Percentiles rank a stretch among this genome's conserved stretches.
phyloP scores from a whole-genome alignment of 2,113 vertebrate species.

The Oncorhynchus gorbuscha region DNA sequence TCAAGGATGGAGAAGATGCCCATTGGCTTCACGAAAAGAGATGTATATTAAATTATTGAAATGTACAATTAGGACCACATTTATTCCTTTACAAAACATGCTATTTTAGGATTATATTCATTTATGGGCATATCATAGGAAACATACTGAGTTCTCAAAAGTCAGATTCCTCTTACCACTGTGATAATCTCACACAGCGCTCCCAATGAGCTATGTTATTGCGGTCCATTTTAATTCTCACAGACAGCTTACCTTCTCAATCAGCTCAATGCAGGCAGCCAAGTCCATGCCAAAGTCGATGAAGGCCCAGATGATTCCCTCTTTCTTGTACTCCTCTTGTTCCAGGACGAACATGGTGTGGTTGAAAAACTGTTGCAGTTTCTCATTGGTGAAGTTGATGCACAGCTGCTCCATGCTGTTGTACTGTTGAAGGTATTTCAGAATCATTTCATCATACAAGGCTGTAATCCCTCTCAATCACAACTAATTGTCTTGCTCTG shows the following conservation, averaged over 20 bases:
- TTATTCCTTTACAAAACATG: too few species aligned
- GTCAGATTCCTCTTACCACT: neutral
- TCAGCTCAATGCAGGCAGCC: constrained; percentile 88
- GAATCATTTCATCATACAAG: too few species aligned
- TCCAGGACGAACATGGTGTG: constrained; percentile 78
- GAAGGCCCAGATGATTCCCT: constrained; percentile 82
- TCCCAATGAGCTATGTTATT: too few species aligned
- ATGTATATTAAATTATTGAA: neutral
- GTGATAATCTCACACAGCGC: too few species aligned
- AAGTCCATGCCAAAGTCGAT: constrained; percentile 91
- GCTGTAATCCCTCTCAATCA: too few species aligned
- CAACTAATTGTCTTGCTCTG: neutral
- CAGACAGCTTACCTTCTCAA: constrained; percentile 78
- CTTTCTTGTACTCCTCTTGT: constrained; percentile 80
- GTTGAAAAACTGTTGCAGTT: constrained; percentile 82
- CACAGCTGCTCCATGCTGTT: constrained; percentile 82
- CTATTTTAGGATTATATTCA: too few species aligned
- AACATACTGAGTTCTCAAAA: too few species aligned
- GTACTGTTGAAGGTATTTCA: constrained; percentile 54
- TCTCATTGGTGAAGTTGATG: constrained; percentile 82
- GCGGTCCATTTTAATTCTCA: too few species aligned
- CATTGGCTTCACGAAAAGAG: constrained; percentile 71
- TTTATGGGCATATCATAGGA: too few species aligned
- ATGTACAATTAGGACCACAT: too few species aligned
- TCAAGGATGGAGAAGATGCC: constrained; percentile 74